Base-by-base conservation (phyloP, 2,888 invertebrate genomes). In the Stenichneumon culpator region DNA sequence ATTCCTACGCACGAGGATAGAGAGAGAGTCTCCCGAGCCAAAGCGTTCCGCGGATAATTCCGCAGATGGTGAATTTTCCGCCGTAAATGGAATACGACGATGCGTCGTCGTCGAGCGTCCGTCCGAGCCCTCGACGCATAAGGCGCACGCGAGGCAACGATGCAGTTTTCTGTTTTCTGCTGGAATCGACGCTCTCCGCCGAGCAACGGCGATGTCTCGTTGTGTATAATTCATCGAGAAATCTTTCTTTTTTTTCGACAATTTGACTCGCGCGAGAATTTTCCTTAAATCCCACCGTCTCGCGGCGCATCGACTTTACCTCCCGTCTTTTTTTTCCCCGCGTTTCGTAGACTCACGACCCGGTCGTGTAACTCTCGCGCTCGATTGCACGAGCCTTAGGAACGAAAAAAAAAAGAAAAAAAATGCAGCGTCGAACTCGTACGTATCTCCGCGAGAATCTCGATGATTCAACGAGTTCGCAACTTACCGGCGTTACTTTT, bases 71-170 rank as follows among this genome's bases (percentile, higher is more conserved):
- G 89, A 91, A 91, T 91, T 91, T 91, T 91, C 90, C 90, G 74
- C 91, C 91, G 83, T 91, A 91, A 88, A 91, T 90, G 91, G 91
- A 70, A 86, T 87, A 87, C 86, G 44, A 88, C 89, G 87, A 89
- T 90, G 86, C 87, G 89, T 91, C 91, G 81, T 74, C 80, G 83
- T 77, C 79, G 78, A 67, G 69, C 79, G 81, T 77, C 54, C 78
- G 69, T 86, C 69, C 73, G 79, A 75, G 86, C 39, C 39, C 60
- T 80, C 0, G 60, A 83, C 82, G 74, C 57, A 81, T 81, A 81
- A 81, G 81, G 81, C 73, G 32, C 80, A 63, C 50, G 52, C 79
- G 79, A 85, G 79, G 75, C 70, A 82, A 79, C 82, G 60, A 79
- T 39, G 82, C 25, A 68, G 67, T 79, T 85, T 85, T 85, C 75